These are phyloP conservation scores for Cerastis rubricosa DNA, from an alignment of 2,888 invertebrate species.

Conservation along the genomic window DNA sequence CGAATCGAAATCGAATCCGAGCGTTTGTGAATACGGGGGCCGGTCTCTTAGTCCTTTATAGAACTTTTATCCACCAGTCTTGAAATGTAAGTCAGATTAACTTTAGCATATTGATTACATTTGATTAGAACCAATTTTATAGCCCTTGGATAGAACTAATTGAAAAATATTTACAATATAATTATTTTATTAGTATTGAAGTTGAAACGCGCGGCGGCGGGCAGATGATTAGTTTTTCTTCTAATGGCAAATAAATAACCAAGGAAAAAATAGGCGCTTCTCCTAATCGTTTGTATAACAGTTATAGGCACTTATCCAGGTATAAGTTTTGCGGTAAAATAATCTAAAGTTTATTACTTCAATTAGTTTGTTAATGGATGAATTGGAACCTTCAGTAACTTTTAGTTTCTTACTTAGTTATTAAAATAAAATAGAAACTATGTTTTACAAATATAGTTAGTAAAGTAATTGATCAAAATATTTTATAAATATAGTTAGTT, in stretches of 20 bases:
- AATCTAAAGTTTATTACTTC: constrained; percentile 22
- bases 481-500: constrained; percentile 7
- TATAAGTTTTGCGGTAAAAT: constrained; percentile 19
- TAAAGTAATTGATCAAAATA: constrained; percentile 10
- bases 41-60: background rate
- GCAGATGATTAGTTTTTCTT: background rate
- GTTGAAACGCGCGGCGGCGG: constrained; percentile 4
- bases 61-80: background rate
- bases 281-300: constrained; percentile 7
- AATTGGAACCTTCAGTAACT: background rate
- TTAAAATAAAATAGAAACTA: background rate
- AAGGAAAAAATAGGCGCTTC: constrained; percentile 8
- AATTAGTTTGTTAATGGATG: background rate
- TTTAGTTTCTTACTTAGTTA: background rate
- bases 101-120: background rate
- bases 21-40: too few species aligned
- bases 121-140: constrained; percentile 7
- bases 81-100: background rate
- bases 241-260: constrained; percentile 18
- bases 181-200: constrained; percentile 31
- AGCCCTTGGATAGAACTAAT: constrained; percentile 21
- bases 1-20: too few species aligned
- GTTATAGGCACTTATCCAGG: background rate
- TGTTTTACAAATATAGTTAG: background rate
- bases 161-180: constrained; percentile 40